Base-by-base conservation (phyloP, 2,888 invertebrate genomes). In the Oscheius sp. region DNA sequence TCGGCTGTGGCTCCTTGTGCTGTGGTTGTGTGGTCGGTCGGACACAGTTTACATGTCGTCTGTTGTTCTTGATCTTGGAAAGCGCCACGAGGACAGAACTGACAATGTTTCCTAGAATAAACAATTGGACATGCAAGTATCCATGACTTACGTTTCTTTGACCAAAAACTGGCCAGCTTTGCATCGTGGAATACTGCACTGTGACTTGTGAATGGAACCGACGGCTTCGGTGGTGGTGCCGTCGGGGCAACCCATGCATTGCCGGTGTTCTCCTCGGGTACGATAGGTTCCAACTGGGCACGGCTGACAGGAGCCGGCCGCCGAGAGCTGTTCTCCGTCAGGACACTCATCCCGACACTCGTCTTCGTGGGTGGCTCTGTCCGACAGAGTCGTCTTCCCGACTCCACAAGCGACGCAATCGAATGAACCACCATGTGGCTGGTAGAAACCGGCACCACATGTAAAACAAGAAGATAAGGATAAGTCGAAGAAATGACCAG, bases 51-150 rank as follows among this genome's bases (percentile, higher is more conserved):
- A 89, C 98, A 98, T 0, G 93, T 92, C 1, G 95, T 94, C 91
- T 96, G 95, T 55, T 95, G 92, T 76, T 94, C 94, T 85, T 93
- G 92, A 87, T 95, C 95, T 90, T 97, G 97, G 90, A 95, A 98
- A 88, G 93, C 95, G 18, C 97, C 98, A 84, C 93, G 92, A 0
- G 94, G 93, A 89, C 98, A 98, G 88, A 93, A 93, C 0, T 94
- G 94, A 89, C 98, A 98, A 74, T 95, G 95, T 76, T 93, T 91
- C 13, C 86, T 86, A 74, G 23, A 86, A 84, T 35, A 9, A 35
- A 9, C 35, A 35, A 18, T 59, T 59, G n/a, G 49, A 6, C 13
- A 13, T 18, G n/a, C 35, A 35, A 35, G 35, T 35, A 35, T 35
- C 63, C 23, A 0, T 63, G 41, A 69, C 80, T 73, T 56, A 86